These are phyloP conservation scores for Plusia festucae DNA, from an alignment of 2,888 invertebrate genomes.

Conservation along the genomic window DNA sequence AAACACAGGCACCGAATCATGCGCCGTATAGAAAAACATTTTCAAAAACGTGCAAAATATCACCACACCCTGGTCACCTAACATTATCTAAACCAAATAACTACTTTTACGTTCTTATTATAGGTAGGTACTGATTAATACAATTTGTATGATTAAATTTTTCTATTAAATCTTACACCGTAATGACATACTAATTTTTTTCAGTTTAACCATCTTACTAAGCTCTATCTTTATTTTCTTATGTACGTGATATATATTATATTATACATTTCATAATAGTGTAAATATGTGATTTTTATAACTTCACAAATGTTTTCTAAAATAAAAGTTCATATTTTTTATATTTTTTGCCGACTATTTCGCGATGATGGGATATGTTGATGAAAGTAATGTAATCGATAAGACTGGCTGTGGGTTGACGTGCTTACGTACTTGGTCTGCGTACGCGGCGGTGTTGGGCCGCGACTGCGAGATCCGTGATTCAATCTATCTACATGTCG, in stretches of 20 bases:
- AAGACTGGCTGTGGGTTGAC: slow-evolving; percentile 56
- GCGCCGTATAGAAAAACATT: slow-evolving; percentile 87
- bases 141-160: slow-evolving; percentile 83
- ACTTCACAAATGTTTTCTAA: slow-evolving; percentile 78
- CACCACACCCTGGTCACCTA: slow-evolving; percentile 90
- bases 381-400: slow-evolving; percentile 65
- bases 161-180: slow-evolving; percentile 84
- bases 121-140: slow-evolving; percentile 84
- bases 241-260: slow-evolving; percentile 86
- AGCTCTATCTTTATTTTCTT: slow-evolving; percentile 87
- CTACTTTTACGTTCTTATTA: slow-evolving; percentile 84
- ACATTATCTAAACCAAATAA: slow-evolving; percentile 87
- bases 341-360: slow-evolving; percentile 62
- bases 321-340: slow-evolving; percentile 68
- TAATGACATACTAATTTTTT: slow-evolving; percentile 82
- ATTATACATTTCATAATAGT: slow-evolving; percentile 86
- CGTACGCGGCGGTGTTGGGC: slow-evolving; percentile 22
- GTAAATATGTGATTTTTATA: slow-evolving; percentile 87
- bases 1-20: slow-evolving; percentile 80
- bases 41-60: slow-evolving; percentile 90
- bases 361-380: slow-evolving; percentile 71
- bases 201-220: slow-evolving; percentile 86
- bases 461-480: slow-evolving; percentile 37
- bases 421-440: slow-evolving; percentile 33
- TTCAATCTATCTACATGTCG: slow-evolving; percentile 49